These are phyloP conservation scores for Papilio xuthus DNA, from an alignment of 1,140 invertebrate genomes.

Conservation along the genomic window DNA sequence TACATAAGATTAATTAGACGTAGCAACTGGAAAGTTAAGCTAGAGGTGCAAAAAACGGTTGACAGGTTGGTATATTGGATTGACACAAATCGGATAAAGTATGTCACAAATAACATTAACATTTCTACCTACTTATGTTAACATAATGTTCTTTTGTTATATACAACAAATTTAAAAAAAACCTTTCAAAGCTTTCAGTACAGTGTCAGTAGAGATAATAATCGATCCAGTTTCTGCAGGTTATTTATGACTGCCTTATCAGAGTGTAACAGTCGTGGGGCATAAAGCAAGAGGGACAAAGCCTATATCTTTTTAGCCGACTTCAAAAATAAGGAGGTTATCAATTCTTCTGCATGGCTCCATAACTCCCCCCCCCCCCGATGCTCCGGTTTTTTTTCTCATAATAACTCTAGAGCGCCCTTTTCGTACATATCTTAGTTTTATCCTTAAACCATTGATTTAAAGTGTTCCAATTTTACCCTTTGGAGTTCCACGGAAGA, in stretches of 20 bases:
- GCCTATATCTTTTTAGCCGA: too few relatives aligned
- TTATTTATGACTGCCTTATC: background rate
- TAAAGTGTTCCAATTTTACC: too few relatives aligned
- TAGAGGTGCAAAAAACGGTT: background rate
- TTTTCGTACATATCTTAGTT: too few relatives aligned
- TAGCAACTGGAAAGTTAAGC: background rate
- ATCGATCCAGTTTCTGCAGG: background rate
- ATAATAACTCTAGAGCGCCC: too few relatives aligned
- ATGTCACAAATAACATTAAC: background rate
- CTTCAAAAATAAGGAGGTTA: too few relatives aligned
- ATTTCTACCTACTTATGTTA: background rate
- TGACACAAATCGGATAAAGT: constrained; percentile 4
- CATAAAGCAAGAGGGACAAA: too few relatives aligned
- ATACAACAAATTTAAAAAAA: background rate
- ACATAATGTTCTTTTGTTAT: background rate
- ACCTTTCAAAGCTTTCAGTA: background rate
- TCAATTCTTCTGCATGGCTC: too few relatives aligned
- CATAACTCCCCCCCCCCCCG: too few relatives aligned
- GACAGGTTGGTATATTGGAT: background rate
- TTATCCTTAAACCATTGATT: too few relatives aligned
- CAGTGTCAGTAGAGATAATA: background rate
- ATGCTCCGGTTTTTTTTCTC: too few relatives aligned
- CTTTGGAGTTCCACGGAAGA: too few relatives aligned
- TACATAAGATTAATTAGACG: background rate
- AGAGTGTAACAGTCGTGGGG: too few relatives aligned